Conservation (phyloP, 2,797 vertebrate genomes). For the Esox masquinongy region DNA sequence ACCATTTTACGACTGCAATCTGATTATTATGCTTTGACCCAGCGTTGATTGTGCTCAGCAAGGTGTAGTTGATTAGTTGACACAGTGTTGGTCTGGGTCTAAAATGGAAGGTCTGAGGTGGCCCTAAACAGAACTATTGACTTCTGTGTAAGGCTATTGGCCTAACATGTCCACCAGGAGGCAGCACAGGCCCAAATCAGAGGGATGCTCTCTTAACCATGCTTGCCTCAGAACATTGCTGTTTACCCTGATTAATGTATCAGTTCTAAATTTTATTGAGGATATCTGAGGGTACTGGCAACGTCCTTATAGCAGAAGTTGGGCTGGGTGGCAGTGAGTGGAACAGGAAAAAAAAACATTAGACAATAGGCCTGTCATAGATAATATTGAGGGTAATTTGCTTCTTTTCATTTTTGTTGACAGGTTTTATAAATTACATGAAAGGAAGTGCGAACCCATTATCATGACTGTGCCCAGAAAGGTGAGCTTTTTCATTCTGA, state of each 20-base stretch:
- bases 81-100: not conserved
- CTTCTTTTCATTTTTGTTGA: slow-evolving; percentile 36
- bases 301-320: not conserved
- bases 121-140: not conserved
- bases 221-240: not conserved
- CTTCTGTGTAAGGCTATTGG: not conserved
- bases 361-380: not conserved
- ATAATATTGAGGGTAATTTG: slow-evolving; percentile 15
- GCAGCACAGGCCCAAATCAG: slow-evolving; percentile 31
- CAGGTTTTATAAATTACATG: slow-evolving; percentile 97
- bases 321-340: not conserved
- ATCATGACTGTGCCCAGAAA: slow-evolving; percentile 99
- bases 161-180: slow-evolving; percentile 54
- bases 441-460: slow-evolving; percentile 96
- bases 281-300: slow-evolving; percentile 1
- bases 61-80: not conserved
- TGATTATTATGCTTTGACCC: not conserved
- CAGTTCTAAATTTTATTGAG: not conserved
- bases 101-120: not conserved
- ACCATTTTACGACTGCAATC: not conserved
- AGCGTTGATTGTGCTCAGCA: not conserved
- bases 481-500: slow-evolving; percentile 71
- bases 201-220: not conserved
- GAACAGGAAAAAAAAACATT: too few species aligned
- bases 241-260: not conserved